Evolutionary conservation across 2,888 invertebrate species (phyloP), one percentile per base, ranked within the genome.

Genomic region (Abrostola tripartita): DNA sequence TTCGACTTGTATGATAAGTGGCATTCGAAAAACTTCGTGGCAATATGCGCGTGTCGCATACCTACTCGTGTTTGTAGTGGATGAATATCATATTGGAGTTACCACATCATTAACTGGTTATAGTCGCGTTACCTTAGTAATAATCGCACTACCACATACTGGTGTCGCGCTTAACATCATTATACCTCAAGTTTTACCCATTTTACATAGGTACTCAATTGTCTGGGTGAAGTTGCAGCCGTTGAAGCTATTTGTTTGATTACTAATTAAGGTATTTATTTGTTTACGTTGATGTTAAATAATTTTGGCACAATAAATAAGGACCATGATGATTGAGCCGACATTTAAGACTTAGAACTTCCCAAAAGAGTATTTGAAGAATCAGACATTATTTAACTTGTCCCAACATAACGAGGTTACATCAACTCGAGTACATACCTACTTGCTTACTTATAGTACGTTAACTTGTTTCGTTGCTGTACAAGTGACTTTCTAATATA

Each of bases 401-500:
- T 78, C 82, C 84, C 85, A 88, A 85, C 86, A 85, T 88, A 88
- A 89, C 86, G 88, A 89, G 89, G 91, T 90, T 90, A 91, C 91
- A 89, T 90, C 91, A 90, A 90, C 90, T 89, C 82, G 82, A 89
- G 87, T 88, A 47, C 44, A 47, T 47, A 88, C 86, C 83, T 87
- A 87, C 87, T 86, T 83, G 85, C 86, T 86, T 85, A 89, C 88
- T 88, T 87, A 82, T 85, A 86, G 84, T 81, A 87, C 88, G 89
- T 90, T 85, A 91, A 91, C 92, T 92, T 88, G 90, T 91, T 90
- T 87, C 85, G 87, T 89, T 89, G 88, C 90, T 88, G 92, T 90
- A 88, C 88, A 90, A 89, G 87, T 89, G 84, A 93, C 93, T 93
- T 93, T 93, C 93, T 93, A 93, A 92, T 91, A 90, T 87, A 89